Conservation (phyloP, 1,140 invertebrate species). For the Meloidogyne floridensis region DNA sequence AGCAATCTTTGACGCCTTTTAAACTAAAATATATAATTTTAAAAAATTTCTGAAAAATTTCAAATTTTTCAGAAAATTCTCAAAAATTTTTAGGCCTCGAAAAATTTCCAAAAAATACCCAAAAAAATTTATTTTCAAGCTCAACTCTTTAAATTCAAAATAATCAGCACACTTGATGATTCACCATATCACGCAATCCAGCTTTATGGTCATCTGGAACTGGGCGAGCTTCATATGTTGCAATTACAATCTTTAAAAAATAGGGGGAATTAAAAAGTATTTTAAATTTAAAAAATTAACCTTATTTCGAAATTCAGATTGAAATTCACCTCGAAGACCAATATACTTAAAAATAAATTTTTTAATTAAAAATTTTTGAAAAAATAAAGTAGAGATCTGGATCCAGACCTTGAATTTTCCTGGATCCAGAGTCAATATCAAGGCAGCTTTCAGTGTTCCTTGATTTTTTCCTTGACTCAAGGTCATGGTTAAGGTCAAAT, state of each 20-base stretch:
- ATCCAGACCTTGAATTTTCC: too few relatives aligned
- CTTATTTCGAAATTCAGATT: conserved; percentile 52
- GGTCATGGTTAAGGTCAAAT: too few relatives aligned
- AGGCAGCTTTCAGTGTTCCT: too few relatives aligned
- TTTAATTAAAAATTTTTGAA: neutral
- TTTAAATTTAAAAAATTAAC: conserved; percentile 20
- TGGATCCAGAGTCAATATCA: too few relatives aligned
- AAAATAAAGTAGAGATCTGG: too few relatives aligned
- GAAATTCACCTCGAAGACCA: conserved; percentile 75
- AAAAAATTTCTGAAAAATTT: neutral
- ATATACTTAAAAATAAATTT: conserved; percentile 75
- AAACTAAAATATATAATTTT: neutral
- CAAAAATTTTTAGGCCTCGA: neutral
- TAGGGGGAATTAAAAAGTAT: neutral
- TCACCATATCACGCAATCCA: conserved; percentile 40
- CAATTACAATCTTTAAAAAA: conserved; percentile 47
- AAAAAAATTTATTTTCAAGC: neutral
- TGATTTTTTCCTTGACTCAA: too few relatives aligned
- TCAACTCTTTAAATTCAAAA: neutral
- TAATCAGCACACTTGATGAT: conserved; percentile 52
- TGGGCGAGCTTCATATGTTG: conserved; percentile 51
- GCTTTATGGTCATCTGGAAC: conserved; percentile 58
- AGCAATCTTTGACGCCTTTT: neutral
- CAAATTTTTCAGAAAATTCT: neutral
- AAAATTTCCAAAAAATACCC: neutral